Evolutionary conservation across 2,888 invertebrate genomes (phyloP).

Genomic region (Pheosia gnoma): DNA sequence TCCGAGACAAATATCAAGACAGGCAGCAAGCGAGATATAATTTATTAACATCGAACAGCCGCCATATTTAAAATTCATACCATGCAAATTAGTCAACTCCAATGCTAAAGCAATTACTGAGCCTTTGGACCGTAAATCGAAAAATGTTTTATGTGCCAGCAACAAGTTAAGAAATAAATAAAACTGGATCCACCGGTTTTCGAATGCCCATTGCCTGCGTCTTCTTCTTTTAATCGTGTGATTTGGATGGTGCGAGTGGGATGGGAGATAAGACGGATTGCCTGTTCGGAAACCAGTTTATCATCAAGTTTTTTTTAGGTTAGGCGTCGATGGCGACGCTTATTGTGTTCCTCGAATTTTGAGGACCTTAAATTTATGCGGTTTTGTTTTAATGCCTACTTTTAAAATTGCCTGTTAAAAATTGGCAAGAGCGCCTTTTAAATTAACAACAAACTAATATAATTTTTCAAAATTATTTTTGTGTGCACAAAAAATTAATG

Average conservation of each 20-base stretch:
- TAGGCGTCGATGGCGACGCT: constrained; percentile 74
- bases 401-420: constrained; percentile 23
- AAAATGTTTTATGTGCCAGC: constrained; percentile 72
- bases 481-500: background rate
- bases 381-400: constrained; percentile 37
- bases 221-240: constrained; percentile 38
- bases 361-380: constrained; percentile 44
- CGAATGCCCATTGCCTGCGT: constrained; percentile 35
- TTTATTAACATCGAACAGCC: constrained; percentile 47
- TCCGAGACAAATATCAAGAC: constrained; percentile 49
- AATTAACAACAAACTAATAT: too few relatives aligned
- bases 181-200: constrained; percentile 68
- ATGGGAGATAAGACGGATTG: constrained; percentile 62
- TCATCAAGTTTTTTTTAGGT: constrained; percentile 72
- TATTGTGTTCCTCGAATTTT: constrained; percentile 68
- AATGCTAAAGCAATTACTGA: constrained; percentile 62
- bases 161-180: constrained; percentile 82
- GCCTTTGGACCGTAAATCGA: constrained; percentile 65
- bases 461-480: background rate
- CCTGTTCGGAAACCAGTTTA: constrained; percentile 76
- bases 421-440: constrained; percentile 13
- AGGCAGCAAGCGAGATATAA: constrained; percentile 50
- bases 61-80: constrained; percentile 68
- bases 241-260: constrained; percentile 37
- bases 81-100: constrained; percentile 69